These are phyloP conservation scores for Chalcis sispes DNA, from an alignment of 2,888 invertebrate genomes.

Conservation along the genomic window DNA sequence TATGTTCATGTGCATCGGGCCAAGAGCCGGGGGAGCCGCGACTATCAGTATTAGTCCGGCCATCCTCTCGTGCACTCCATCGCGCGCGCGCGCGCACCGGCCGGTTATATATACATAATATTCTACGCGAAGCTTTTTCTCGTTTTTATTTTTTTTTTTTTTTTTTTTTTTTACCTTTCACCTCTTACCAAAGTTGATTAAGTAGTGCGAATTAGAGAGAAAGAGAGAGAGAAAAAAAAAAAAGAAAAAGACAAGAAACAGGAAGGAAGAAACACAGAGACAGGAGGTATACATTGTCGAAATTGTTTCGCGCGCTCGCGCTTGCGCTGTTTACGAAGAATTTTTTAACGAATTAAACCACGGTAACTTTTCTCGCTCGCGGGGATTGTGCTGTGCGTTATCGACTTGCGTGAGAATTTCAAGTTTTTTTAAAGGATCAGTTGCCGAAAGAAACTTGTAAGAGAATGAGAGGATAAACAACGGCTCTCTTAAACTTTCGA, in stretches of 20 bases:
- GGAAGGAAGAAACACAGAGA: slow-evolving; percentile 6
- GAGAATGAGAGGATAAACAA: too few species aligned
- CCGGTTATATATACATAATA: neutral
- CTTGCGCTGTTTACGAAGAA: too few species aligned
- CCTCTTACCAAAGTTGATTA: neutral
- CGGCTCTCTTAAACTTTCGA: too few species aligned
- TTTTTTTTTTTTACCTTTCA: neutral
- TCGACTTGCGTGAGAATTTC: too few species aligned
- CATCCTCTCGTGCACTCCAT: slow-evolving; percentile 65
- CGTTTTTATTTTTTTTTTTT: neutral
- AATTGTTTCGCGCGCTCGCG: too few species aligned
- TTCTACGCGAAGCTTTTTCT: too few species aligned
- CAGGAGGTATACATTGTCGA: slow-evolving; percentile 13
- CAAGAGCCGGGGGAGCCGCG: slow-evolving; percentile 58
- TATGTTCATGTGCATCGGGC: slow-evolving; percentile 56
- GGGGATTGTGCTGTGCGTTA: too few species aligned
- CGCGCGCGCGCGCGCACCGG: neutral
- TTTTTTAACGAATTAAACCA: too few species aligned
- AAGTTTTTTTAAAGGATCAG: too few species aligned
- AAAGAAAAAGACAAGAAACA: too few species aligned
- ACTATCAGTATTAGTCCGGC: slow-evolving; percentile 72
- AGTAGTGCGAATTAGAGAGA: neutral
- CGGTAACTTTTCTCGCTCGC: too few species aligned
- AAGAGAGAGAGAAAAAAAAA: neutral
- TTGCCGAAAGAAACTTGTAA: too few species aligned